Evolutionary conservation across 2,113 vertebrate genomes (phyloP).

Genomic region (Neodon shergylaensis): DNA sequence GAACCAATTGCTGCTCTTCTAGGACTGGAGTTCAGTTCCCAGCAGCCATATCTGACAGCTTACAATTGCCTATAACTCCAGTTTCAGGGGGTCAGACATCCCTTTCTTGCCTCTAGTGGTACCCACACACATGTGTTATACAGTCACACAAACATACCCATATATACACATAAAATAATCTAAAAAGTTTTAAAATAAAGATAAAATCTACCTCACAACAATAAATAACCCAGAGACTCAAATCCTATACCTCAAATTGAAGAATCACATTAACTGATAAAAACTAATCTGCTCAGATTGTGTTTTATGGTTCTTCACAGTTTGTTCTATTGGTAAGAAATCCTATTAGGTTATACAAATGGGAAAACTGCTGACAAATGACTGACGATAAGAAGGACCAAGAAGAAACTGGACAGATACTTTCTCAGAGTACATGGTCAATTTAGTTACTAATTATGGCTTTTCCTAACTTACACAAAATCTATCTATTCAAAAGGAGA

Average conservation of each 20-base stretch:
- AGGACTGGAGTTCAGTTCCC: background rate
- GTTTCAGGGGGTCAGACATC: background rate
- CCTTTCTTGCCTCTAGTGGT: background rate
- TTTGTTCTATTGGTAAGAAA: background rate
- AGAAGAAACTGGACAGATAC: background rate
- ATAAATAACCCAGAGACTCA: conserved; percentile 50
- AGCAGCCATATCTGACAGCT: background rate
- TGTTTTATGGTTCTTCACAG: background rate
- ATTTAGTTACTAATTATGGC: background rate
- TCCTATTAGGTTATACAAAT: background rate
- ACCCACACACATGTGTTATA: background rate
- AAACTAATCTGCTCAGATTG: background rate
- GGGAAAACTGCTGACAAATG: background rate
- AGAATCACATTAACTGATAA: conserved; percentile 7
- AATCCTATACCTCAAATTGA: conserved; percentile 33
- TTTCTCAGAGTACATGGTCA: background rate
- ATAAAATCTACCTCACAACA: background rate
- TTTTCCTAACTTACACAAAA: conserved; percentile 32
- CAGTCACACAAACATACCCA: background rate
- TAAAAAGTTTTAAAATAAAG: background rate
- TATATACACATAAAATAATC: background rate
- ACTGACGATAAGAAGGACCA: background rate
- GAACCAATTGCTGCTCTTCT: background rate
- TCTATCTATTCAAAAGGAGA: background rate
- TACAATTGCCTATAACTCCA: background rate